Conservation (phyloP, 2,113 vertebrate genomes). For the Grantiella picta region DNA sequence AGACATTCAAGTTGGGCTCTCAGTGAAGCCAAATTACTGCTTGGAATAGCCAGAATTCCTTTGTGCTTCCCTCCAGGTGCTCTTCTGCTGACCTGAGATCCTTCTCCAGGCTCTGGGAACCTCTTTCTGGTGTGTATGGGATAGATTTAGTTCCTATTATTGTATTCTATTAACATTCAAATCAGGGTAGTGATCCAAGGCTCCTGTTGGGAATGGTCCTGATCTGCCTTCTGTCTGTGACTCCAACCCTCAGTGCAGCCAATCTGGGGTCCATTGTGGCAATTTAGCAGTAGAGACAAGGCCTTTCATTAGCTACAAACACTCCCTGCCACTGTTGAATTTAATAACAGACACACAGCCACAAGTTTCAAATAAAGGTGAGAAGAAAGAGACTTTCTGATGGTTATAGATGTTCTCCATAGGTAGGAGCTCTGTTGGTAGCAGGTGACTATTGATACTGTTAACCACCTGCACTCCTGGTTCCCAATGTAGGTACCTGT, state of each 20-base stretch:
- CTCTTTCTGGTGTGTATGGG: background rate
- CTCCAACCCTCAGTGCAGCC: fast-evolving
- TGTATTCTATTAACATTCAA: background rate
- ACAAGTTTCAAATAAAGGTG: background rate
- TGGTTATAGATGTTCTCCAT: background rate
- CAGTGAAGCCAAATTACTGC: background rate
- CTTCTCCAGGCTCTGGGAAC: background rate
- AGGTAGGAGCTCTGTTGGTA: background rate
- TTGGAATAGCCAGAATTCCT: background rate
- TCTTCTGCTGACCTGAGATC: background rate
- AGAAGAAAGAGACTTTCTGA: background rate
- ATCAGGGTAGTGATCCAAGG: background rate
- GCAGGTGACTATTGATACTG: background rate
- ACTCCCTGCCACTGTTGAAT: background rate
- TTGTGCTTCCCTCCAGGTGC: background rate
- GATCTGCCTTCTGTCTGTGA: fast-evolving
- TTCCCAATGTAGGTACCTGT: background rate
- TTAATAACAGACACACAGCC: background rate
- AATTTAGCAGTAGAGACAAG: background rate
- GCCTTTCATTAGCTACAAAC: background rate
- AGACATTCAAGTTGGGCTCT: background rate
- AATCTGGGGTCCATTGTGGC: background rate
- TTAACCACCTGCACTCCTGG: background rate
- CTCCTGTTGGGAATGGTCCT: background rate
- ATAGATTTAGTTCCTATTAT: background rate